Evolutionary conservation across 2,888 invertebrate genomes (phyloP).

Genomic region (Idaea biselata): DNA sequence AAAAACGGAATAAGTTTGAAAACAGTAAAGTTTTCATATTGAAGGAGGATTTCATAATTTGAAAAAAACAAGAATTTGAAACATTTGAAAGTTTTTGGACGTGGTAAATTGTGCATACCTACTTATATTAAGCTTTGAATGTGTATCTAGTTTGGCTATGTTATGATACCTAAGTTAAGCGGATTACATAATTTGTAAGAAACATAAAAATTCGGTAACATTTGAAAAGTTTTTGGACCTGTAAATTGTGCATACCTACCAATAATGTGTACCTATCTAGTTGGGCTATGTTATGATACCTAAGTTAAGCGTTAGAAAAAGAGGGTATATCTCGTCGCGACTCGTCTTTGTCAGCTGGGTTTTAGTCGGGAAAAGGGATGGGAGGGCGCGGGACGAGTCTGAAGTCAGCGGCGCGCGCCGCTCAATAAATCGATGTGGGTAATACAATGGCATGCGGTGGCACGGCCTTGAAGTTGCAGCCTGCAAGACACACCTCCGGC

Average conservation of each 20-base stretch:
- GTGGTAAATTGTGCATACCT: not conserved
- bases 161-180: not conserved
- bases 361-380: constrained; percentile 48
- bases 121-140: not conserved
- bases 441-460: constrained; percentile 69
- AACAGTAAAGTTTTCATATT: not conserved
- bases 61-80: not conserved
- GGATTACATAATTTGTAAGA: too few relatives aligned
- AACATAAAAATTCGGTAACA: not conserved
- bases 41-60: not conserved
- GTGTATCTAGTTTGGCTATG: not conserved
- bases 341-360: constrained; percentile 34
- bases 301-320: constrained; percentile 8
- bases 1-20: constrained; percentile 32
- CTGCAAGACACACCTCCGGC: constrained; percentile 75
- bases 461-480: constrained; percentile 72
- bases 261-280: too few relatives aligned
- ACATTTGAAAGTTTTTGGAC: not conserved
- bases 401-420: constrained; percentile 72
- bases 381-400: constrained; percentile 44
- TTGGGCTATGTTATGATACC: too few relatives aligned
- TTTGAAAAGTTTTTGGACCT: too few relatives aligned
- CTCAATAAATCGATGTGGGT: constrained; percentile 76
- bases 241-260: too few relatives aligned
- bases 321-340: constrained; percentile 18